Base-by-base conservation (phyloP, 2,113 vertebrate species). In the Brachyhypopomus gauderio region DNA sequence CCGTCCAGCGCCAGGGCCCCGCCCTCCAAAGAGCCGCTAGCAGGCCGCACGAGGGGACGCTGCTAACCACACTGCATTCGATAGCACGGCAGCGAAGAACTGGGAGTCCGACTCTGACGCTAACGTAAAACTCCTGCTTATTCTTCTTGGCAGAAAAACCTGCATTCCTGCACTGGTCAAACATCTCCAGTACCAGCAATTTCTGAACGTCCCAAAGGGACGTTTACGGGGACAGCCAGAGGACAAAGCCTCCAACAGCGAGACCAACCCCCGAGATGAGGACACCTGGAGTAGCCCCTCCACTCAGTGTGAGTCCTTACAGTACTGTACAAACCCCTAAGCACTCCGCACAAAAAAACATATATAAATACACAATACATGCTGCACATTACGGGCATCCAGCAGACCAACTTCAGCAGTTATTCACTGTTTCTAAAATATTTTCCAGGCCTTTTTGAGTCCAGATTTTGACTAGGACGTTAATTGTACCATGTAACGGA, bases 181-280 rank as follows among this genome's bases (percentile, higher is more conserved):
- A 56, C 69, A 60, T 55, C 67, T n/a, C 23, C 66, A 25, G 66
- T 3, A 38, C 34, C 66, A 2, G 30, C 30, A 14, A 41, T 70
- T 69, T 55, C 48, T 38, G 20, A 5, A 5, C 1, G 45, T 48
- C 67, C 75, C 70, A 79, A 67, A 25, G 69, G 78, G 78, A 70
- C 25, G 56, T 79, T 83, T 59, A 63, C 25, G 41, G 74, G 77
- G 77, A 83, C 77, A 67, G 56, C 16, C 41, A 66, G 70, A 74
- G 70, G 75, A 81, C 60, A 58, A 41, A 38, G 83, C 52, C 69
- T 23, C 73, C 30, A 75, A 81, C 34, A 76, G 66, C 41, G 45
- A 72, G 73, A 74, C 9, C 55, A 58, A 36, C 45, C 19, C 69
- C 67, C 4, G 14, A 36, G 58, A 79, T 72, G 76, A 63, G 70